A percentile compares a stretch with the other conserved stretches of the same genome.
Conservation (phyloP, 2,797 vertebrate genomes). For the Monodelphis domestica region DNA sequence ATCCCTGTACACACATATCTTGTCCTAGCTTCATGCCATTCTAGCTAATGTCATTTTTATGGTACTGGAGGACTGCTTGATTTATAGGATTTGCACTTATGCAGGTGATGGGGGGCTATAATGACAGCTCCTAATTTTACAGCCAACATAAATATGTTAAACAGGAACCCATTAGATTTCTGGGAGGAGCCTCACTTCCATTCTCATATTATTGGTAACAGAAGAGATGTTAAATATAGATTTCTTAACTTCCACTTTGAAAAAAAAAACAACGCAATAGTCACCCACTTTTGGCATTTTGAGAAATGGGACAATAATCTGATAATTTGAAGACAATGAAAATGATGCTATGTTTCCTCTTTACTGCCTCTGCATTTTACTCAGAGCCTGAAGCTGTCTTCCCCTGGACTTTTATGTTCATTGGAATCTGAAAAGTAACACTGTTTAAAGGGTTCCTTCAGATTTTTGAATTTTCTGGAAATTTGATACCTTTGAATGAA, state of each 20-base stretch:
- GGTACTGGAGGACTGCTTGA: constrained; percentile 66
- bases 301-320: constrained; percentile 56
- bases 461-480: constrained; percentile 55
- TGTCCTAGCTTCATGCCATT: constrained; percentile 68
- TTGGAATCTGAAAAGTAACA: constrained; percentile 45
- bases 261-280: background rate
- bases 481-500: constrained; percentile 7
- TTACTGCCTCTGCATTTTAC: constrained; percentile 48
- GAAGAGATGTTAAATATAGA: constrained; percentile 67
- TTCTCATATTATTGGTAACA: constrained; percentile 61
- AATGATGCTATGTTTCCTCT: constrained; percentile 51
- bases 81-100: constrained; percentile 77
- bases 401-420: constrained; percentile 34
- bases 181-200: constrained; percentile 58
- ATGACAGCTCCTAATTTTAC: constrained; percentile 82
- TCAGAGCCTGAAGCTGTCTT: constrained; percentile 46
- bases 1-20: constrained; percentile 46
- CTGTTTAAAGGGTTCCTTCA: constrained; percentile 12
- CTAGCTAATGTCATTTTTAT: constrained; percentile 75
- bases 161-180: constrained; percentile 70
- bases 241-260: constrained; percentile 57
- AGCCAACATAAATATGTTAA: constrained; percentile 78
- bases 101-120: constrained; percentile 74
- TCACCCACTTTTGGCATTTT: constrained; percentile 64
- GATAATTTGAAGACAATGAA: constrained; percentile 57